Base-by-base conservation (phyloP, 2,888 invertebrate genomes). In the Parapristionchus giblindavisi region DNA sequence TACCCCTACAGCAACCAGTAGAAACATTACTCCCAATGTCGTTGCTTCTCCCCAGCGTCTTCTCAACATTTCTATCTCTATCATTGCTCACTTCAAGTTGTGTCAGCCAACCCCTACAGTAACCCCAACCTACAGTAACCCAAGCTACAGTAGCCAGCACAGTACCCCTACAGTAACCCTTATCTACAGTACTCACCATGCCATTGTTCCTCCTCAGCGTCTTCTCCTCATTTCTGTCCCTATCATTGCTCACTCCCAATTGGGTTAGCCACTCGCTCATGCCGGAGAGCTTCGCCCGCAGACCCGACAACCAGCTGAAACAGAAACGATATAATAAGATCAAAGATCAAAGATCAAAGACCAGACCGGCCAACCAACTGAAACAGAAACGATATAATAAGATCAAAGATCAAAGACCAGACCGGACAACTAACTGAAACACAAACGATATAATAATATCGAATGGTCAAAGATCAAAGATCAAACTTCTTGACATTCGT, bases 231-330 rank as follows among this genome's bases (percentile, higher is more conserved):
- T 75, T 38, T 52, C 52, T 34, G 36, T 66, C 56, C 32, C 66
- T 17, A 6, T 43, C 43, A n/a, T 60, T 60, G 24, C 61, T 32
- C 51, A 82, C 70, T 29, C 83, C 83, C 40, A 83, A 65, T 71
- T 83, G 83, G 56, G 77, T 80, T 78, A 83, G 77, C 83, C 83
- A 83, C 78, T 83, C 83, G 74, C 79, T 79, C 74, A 83, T 79
- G 36, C 78, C 65, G 17, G 81, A 75, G 52, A 83, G 58, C 74
- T 81, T 81, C 27, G 82, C 78, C 63, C 78, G 75, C 60, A 83
- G 78, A n/a, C 82, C 83, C n/a, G 80, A 80, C 68, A 83, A 81
- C 83, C 83, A 83, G 75, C 83, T 82, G 79, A 65, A 81, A 80
- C 4, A 38, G 48, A 36, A 68, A 27, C n/a, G 4, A 27, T 43